Evolutionary conservation across 2,797 vertebrate species (phyloP), one percentile per base, ranked within the genome.

Genomic region (Gymnopithys bicolor): DNA sequence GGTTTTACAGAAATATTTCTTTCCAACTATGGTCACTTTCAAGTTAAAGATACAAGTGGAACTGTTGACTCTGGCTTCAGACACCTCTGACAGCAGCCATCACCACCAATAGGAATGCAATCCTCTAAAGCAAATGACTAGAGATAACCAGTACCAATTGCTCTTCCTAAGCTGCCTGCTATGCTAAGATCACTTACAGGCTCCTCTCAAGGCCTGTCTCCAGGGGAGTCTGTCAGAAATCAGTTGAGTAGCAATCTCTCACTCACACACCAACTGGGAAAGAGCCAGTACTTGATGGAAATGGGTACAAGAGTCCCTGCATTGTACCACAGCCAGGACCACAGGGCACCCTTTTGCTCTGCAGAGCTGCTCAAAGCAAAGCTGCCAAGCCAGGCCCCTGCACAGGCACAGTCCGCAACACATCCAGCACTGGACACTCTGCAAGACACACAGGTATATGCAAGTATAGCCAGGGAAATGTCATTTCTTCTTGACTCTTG

Each of bases 1-100:
- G 19, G 58, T 56, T 74, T 74, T 33, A 63, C 30, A 60, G 46
- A 73, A 87, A 62, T 39, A 84, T 68, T 94, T 69, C 58, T 92
- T 89, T 78, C 67, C 49, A 70, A 4, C 37, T 73, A 52, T 15
- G 23, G 24, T 35, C 52, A 32, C 49, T 91, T 93, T 63, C 60
- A 71, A 90, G 56, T 77, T 76, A 69, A 88, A 94, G 49, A 75
- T 28, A 58, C 8, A 17, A 41, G 19, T 1, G 4, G 15, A 1
- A 7, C 30, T 84, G 4, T 25, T 91, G 75, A 70, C n/a, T 45
- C 56, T 30, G 6, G 10, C 76, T 90, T 87, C 85, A 80, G 86
- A 66, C 23, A 46, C 53, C 23, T 63, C 68, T 91, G 56, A 71
- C 41, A 73, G 30, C 2, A 77, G 35, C 32, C 33, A 35, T 73